Base-by-base conservation (phyloP, 2,113 vertebrate species). In the Oenanthe oenanthe region DNA sequence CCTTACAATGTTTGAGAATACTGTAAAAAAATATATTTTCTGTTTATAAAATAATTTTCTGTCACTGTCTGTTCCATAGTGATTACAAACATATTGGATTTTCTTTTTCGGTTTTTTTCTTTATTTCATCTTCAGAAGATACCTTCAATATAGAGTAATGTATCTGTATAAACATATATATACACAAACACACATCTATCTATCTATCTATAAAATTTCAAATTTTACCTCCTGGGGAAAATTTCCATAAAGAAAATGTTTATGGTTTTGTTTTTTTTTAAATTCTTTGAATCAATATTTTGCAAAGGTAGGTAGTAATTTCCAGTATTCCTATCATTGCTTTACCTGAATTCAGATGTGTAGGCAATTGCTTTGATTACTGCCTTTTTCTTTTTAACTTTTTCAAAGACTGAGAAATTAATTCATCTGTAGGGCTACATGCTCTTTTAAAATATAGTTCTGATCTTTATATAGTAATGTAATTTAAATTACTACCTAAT, bases 401-500 rank as follows among this genome's bases (percentile, higher is more conserved):
- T 97, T 97, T 95, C 95, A 97, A 96, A 97, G 87, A 71, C 72
- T 78, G 89, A 90, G 67, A 97, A 97, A 97, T 97, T 97, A 97
- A 97, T 97, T 97, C 89, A 96, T 96, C 95, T 96, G 95, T 94
- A 97, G 96, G 94, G 93, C 88, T 97, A 96, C 95, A 94, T 38
- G 77, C 32, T 94, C 47, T 89, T 91, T 80, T 77, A 97, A 96
- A 96, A 97, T 97, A 97, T 96, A 97, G 88, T 97, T 97, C 96
- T 97, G 96, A 98, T 98, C 93, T 97, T 97, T 97, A 97, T 98
- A 97, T 95, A 97, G 97, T 97, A 97, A 96, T 97, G 93, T 97
- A 98, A 97, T 98, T 98, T 97, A 98, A 98, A 98, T 98, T 98
- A 98, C 97, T 97, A 98, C 96, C 97, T 97, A 97, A 98, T 97